Evolutionary conservation across 2,888 invertebrate species (phyloP), one percentile per base, ranked within the genome.

Genomic region (Empis stercorea): DNA sequence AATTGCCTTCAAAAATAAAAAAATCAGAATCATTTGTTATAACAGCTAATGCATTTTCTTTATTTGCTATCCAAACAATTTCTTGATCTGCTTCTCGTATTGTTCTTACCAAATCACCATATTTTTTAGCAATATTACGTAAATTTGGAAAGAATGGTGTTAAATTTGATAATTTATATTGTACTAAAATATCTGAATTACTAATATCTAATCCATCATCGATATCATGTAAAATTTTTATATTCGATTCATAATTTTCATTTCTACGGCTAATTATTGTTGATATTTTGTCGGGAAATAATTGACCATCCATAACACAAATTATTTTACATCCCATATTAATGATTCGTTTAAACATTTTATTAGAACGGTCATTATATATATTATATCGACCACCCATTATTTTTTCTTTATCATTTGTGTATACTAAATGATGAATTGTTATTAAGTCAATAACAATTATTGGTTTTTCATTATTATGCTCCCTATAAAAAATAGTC

Each of bases 21-120:
- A 51, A 54, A 32, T 52, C 51, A 1, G 52, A 34, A 43, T 54
- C 51, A 30, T 48, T 30, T 2, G 53, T 46, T 3, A 54, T 37
- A 10, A 54, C 30, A 4, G 52, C 53, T n/a, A 54, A 30, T 2
- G 52, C 52, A 2, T 43, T 30, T 20, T 43, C 44, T 20, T 32
- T 27, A 4, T 20, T 43, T 13, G 53, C 53, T 43, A 43, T 49
- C 30, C 45, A 34, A 6, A 49, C 52, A 9, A 52, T 37, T 36
- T 52, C 52, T 16, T 40, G 10, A 43, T 52, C 52, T 38, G 49
- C 49, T n/a, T 54, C 53, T 10, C 44, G 44, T 4, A 39, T 11
- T 14, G 39, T 27, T 11, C 20, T 9, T 14, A 46, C 41, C 3
- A 47, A 7, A 11, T 42, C 40, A 13, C 46, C 46, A 23, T 39